Percentiles rank a stretch among this genome's conserved stretches.
phyloP scores from a whole-genome alignment of 2,797 vertebrate species.

The Phoxinus dragarum region DNA sequence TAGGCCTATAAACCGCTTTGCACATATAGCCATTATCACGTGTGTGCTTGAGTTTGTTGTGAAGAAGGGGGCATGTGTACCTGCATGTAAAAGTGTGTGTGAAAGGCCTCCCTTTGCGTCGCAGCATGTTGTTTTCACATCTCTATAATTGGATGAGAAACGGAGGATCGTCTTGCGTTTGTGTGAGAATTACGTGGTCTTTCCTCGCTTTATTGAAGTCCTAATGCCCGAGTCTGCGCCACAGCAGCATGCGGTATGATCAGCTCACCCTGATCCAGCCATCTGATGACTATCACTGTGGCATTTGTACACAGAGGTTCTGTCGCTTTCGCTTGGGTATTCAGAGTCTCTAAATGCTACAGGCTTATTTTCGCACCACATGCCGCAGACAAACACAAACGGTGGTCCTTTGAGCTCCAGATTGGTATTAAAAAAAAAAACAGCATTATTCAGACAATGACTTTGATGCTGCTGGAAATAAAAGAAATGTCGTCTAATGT shows the following conservation, averaged over 20 bases:
- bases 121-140: constrained; percentile 55
- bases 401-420: constrained; percentile 29
- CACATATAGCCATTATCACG: constrained; percentile 55
- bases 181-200: constrained; percentile 36
- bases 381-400: constrained; percentile 13
- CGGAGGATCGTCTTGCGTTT: constrained; percentile 39
- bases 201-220: constrained; percentile 36
- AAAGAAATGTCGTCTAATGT: constrained; percentile 48
- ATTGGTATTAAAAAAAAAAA: constrained; percentile 28
- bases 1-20: constrained; percentile 34
- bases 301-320: constrained; percentile 58
- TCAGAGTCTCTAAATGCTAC: constrained; percentile 50
- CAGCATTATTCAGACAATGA: constrained; percentile 25
- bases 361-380: constrained; percentile 48
- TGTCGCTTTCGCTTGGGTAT: constrained; percentile 14
- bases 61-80: constrained; percentile 4
- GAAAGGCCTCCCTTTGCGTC: constrained; percentile 38
- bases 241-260: constrained; percentile 49
- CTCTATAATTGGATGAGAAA: constrained; percentile 62
- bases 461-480: constrained; percentile 35
- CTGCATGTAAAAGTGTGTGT: constrained; percentile 44
- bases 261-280: constrained; percentile 46
- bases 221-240: constrained; percentile 5
- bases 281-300: constrained; percentile 55
- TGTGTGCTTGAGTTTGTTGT: constrained; percentile 18